Percentiles rank a stretch among this genome's conserved stretches.
These are phyloP conservation scores for Parochlus steinenii DNA, from an alignment of 2,888 invertebrate genomes.

Conservation along the genomic window DNA sequence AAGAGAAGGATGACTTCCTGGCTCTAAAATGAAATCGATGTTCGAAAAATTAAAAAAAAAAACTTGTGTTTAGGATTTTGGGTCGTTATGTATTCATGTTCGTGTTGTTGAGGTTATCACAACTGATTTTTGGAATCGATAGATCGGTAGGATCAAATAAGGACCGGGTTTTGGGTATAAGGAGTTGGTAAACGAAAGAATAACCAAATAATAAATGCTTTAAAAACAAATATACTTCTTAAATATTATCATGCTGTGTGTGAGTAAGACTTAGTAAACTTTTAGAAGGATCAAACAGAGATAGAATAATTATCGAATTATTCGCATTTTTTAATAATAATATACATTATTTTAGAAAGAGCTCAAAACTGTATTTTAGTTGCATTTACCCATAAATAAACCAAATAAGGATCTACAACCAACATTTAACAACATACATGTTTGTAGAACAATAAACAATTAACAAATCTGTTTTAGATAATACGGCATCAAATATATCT, in stretches of 20 bases:
- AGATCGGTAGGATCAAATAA: too few relatives aligned
- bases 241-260: slow-evolving; percentile 15
- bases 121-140: neutral
- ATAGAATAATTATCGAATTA: slow-evolving; percentile 4
- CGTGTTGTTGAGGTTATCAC: neutral
- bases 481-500: slow-evolving; percentile 11
- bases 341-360: slow-evolving; percentile 15
- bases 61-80: slow-evolving; percentile 1
- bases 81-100: neutral
- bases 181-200: too few relatives aligned
- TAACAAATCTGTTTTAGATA: slow-evolving; percentile 5
- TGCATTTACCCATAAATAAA: slow-evolving; percentile 1
- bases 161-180: too few relatives aligned
- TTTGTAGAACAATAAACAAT: slow-evolving; percentile 3
- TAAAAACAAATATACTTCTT: neutral
- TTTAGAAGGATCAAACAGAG: neutral
- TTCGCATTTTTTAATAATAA: slow-evolving; percentile 2
- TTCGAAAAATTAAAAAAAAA: slow-evolving; percentile 8
- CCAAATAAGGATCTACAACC: neutral
- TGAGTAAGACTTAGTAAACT: slow-evolving; percentile 7
- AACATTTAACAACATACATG: slow-evolving; percentile 4
- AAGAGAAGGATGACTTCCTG: slow-evolving; percentile 23
- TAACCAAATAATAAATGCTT: neutral
- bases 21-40: slow-evolving; percentile 25
- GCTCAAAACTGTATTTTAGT: slow-evolving; percentile 16